Conservation (phyloP, 1,140 invertebrate species). For the Camponotus pennsylvanicus region DNA sequence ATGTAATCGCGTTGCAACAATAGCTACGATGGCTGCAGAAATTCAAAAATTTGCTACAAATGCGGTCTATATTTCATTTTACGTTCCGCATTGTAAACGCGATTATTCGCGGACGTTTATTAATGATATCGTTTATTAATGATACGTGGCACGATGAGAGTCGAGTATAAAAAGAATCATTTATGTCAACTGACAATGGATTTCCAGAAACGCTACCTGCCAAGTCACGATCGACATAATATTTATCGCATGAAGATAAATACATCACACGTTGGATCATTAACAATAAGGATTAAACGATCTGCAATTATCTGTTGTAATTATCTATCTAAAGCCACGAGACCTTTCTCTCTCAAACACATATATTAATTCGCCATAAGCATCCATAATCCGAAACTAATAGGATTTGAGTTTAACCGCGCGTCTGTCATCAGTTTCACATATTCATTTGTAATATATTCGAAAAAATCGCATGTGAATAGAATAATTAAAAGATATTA, state of each 20-base stretch:
- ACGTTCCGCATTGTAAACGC: neutral
- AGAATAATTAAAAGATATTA: neutral
- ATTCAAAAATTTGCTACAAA: slow-evolving; percentile 10
- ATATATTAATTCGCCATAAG: slow-evolving; percentile 16
- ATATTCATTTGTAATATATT: neutral
- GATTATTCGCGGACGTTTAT: slow-evolving; percentile 50
- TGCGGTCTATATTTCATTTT: neutral
- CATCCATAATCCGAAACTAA: neutral
- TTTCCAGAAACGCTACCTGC: neutral
- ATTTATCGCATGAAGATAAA: neutral
- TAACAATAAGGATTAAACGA: slow-evolving; percentile 15
- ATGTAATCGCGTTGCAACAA: neutral
- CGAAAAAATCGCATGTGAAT: neutral
- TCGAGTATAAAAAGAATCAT: slow-evolving; percentile 20
- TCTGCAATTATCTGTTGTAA: neutral
- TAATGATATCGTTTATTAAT: slow-evolving; percentile 30
- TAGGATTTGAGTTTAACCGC: neutral
- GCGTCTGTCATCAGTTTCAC: neutral
- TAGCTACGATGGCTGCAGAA: neutral
- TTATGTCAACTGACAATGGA: slow-evolving; percentile 5
- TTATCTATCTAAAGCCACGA: slow-evolving; percentile 1
- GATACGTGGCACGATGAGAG: slow-evolving; percentile 14
- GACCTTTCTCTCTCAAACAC: neutral
- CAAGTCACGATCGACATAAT: neutral
- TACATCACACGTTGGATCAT: neutral